Evolutionary conservation across 2,113 vertebrate genomes (phyloP).

Genomic region (Pseudorectes ferrugineus): DNA sequence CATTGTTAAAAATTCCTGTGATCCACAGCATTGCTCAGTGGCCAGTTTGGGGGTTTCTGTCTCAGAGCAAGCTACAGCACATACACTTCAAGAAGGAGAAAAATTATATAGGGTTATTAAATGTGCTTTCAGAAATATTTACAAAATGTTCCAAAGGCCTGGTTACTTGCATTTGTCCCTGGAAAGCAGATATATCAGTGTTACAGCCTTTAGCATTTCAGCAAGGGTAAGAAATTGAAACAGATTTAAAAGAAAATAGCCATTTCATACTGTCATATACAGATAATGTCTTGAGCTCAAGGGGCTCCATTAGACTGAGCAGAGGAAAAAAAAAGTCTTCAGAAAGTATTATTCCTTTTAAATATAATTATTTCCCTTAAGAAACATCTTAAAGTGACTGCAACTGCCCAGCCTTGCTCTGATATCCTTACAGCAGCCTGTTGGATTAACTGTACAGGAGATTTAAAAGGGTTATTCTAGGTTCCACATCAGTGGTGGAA

Average conservation of each 20-base stretch:
- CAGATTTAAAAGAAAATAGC: neutral
- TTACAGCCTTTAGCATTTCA: neutral
- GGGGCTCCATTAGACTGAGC: neutral
- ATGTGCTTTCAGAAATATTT: neutral
- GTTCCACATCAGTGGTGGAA: neutral
- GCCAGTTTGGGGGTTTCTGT: neutral
- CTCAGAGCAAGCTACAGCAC: neutral
- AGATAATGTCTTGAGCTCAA: neutral
- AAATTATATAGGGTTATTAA: neutral
- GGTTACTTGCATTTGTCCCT: neutral
- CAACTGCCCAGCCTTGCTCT: neutral
- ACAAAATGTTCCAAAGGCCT: neutral
- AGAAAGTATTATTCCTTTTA: neutral
- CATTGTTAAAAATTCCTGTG: neutral
- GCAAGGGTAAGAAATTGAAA: neutral
- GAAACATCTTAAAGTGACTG: neutral
- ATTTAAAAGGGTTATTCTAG: conserved; percentile 7
- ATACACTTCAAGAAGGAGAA: neutral
- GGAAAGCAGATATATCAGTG: neutral
- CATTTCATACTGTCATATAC: neutral
- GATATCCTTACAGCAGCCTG: neutral
- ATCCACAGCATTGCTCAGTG: neutral
- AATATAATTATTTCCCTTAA: neutral
- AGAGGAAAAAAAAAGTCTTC: neutral
- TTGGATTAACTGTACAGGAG: neutral